Evolutionary conservation across 1,140 invertebrate genomes (phyloP).

Genomic region (Trichoplusia ni): DNA sequence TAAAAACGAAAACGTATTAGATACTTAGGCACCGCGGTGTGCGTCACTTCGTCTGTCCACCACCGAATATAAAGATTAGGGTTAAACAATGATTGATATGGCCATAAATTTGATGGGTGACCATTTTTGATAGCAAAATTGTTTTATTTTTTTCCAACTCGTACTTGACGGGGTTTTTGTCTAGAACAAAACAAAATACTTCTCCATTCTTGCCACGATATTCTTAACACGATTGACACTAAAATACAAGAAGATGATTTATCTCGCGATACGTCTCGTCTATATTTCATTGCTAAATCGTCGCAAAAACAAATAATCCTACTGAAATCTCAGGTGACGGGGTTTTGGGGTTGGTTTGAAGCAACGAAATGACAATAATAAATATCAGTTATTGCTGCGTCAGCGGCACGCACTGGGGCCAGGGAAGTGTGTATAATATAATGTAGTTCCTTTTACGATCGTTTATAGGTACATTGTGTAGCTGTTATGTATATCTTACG

Average conservation of each 20-base stretch:
- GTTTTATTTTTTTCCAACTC: too few species aligned
- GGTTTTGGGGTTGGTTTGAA: slow-evolving; percentile 12
- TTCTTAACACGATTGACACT: neutral
- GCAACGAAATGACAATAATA: slow-evolving; percentile 23
- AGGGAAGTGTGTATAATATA: slow-evolving; percentile 31
- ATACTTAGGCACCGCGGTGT: too few species aligned
- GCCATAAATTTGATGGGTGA: too few species aligned
- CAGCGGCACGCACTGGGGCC: slow-evolving; percentile 18
- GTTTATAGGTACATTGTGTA: too few species aligned
- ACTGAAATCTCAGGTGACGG: slow-evolving; percentile 26
- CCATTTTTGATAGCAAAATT: too few species aligned
- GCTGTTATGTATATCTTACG: too few species aligned
- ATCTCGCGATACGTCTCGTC: neutral
- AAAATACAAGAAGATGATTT: neutral
- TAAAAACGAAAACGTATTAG: too few species aligned
- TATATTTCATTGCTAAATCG: slow-evolving; percentile 9
- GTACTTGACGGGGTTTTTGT: too few species aligned
- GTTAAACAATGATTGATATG: too few species aligned
- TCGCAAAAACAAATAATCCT: slow-evolving; percentile 19
- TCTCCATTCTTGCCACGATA: neutral
- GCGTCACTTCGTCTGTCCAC: too few species aligned
- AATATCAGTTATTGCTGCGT: slow-evolving; percentile 32
- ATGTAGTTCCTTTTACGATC: slow-evolving; percentile 1
- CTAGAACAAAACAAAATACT: too few species aligned
- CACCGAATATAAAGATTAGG: too few species aligned